A percentile compares a stretch with the other conserved stretches of the same genome.
Conservation (phyloP, 2,888 invertebrate genomes). For the Orgyia antiqua region DNA sequence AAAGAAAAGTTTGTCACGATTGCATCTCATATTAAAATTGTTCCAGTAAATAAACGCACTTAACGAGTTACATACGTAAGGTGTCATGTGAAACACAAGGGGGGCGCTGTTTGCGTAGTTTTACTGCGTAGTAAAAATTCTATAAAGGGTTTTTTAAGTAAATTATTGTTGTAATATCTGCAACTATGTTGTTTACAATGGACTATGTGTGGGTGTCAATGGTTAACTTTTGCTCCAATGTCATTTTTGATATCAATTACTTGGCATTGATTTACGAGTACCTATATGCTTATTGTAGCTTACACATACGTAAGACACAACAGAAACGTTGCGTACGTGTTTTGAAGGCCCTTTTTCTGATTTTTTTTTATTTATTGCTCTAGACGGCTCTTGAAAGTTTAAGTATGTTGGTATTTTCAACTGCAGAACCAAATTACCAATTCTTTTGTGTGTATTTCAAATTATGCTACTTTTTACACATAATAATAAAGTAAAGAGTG, state of each 20-base stretch:
- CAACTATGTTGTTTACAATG: slow-evolving; percentile 34
- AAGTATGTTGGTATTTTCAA: no score
- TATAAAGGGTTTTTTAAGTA: slow-evolving; percentile 42
- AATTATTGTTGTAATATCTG: slow-evolving; percentile 45
- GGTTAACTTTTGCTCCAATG: slow-evolving; percentile 11
- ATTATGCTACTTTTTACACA: no score
- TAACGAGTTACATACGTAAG: slow-evolving; percentile 25
- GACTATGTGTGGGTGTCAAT: slow-evolving; percentile 21
- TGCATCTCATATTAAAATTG: slow-evolving; percentile 22
- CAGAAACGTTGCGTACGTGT: no score
- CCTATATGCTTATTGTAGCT: no score
- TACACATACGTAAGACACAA: no score
- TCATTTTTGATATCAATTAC: slow-evolving; percentile 8
- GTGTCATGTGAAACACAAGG: slow-evolving; percentile 14
- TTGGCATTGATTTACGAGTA: no score
- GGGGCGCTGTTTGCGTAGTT: slow-evolving; percentile 29
- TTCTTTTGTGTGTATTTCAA: no score
- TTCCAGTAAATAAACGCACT: slow-evolving; percentile 26
- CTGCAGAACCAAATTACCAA: no score
- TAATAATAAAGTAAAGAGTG: no score
- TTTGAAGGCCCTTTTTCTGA: no score
- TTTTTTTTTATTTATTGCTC: no score
- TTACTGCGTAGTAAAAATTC: slow-evolving; percentile 46
- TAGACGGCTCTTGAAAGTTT: no score
- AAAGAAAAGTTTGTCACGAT: slow-evolving; percentile 29